Evolutionary conservation across 2,888 invertebrate species (phyloP).

Genomic region (Melieria crassipennis): DNA sequence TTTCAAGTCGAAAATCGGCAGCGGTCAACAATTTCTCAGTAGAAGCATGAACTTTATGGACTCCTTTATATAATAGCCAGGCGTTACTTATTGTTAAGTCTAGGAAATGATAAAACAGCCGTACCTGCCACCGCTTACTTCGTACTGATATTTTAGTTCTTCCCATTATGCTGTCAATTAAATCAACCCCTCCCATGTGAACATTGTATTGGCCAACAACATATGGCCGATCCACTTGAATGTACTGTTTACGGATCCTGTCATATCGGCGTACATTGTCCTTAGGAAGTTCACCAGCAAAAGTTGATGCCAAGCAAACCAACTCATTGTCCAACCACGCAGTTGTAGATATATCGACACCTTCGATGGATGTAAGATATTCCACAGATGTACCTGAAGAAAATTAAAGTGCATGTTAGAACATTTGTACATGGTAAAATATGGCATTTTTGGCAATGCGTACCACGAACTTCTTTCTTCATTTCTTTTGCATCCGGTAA

Average conservation of each 20-base stretch:
- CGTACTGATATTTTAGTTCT: conserved; percentile 40
- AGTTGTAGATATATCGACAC: no score
- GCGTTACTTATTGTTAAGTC: conserved; percentile 51
- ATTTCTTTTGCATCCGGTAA: no score
- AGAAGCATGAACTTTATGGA: conserved; percentile 10
- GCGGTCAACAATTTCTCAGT: conserved; percentile 26
- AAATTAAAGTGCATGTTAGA: no score
- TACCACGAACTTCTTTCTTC: no score
- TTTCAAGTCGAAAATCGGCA: conserved; percentile 35
- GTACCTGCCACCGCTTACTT: conserved; percentile 51
- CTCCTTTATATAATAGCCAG: conserved; percentile 43
- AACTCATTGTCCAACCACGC: no score
- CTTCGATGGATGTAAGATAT: no score
- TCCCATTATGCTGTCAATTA: conserved; percentile 49
- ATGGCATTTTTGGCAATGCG: no score
- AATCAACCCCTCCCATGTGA: conserved; percentile 43
- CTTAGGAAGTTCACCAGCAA: no score
- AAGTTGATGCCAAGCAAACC: no score
- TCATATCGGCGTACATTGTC: no score
- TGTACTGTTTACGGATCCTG: conserved; percentile 37
- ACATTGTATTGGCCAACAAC: conserved; percentile 30
- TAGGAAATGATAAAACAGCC: conserved; percentile 53
- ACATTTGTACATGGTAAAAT: no score
- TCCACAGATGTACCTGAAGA: no score
- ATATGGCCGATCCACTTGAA: conserved; percentile 45